phyloP scores from a whole-genome alignment of 2,113 vertebrate species.

The Centropus bengalensis region DNA sequence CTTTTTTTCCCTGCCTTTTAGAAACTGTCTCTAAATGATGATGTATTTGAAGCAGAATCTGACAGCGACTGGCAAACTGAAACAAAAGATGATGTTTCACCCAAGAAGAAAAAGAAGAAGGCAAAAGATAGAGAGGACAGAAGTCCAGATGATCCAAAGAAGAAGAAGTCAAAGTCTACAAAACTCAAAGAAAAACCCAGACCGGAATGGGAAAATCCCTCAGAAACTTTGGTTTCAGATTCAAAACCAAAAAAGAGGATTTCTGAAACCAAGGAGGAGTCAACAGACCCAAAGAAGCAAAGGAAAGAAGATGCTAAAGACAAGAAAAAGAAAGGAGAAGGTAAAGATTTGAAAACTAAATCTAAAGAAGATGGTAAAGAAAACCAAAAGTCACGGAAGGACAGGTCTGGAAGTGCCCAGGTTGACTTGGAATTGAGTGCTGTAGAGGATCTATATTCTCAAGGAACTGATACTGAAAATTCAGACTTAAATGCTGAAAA shows the following conservation, averaged over 20 bases:
- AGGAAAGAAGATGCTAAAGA: constrained; percentile 89
- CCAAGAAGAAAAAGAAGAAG: constrained; percentile 87
- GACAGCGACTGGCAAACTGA: constrained; percentile 85
- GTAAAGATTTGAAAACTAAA: constrained; percentile 79
- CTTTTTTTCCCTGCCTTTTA: constrained; percentile 56
- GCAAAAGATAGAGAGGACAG: constrained; percentile 71
- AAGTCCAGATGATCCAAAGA: constrained; percentile 69
- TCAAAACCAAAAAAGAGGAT: constrained; percentile 80
- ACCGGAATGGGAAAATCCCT: constrained; percentile 74
- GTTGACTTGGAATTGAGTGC: constrained; percentile 44
- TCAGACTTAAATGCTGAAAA: constrained; percentile 42
- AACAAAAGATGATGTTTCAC: constrained; percentile 78
- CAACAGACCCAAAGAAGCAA: constrained; percentile 86
- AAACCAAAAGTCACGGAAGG: constrained; percentile 71
- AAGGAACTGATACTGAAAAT: constrained; percentile 37
- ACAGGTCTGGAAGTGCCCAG: constrained; percentile 50
- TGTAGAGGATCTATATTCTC: constrained; percentile 7
- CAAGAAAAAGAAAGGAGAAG: constrained; percentile 80
- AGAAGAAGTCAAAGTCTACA: constrained; percentile 83
- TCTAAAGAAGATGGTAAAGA: constrained; percentile 78
- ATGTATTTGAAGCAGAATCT: constrained; percentile 91
- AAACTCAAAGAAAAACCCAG: constrained; percentile 86
- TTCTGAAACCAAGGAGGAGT: constrained; percentile 82
- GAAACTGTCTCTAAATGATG: constrained; percentile 85
- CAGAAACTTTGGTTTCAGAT: constrained; percentile 69